Base-by-base conservation (phyloP, 2,113 vertebrate species). In the Glaucomys volans region DNA sequence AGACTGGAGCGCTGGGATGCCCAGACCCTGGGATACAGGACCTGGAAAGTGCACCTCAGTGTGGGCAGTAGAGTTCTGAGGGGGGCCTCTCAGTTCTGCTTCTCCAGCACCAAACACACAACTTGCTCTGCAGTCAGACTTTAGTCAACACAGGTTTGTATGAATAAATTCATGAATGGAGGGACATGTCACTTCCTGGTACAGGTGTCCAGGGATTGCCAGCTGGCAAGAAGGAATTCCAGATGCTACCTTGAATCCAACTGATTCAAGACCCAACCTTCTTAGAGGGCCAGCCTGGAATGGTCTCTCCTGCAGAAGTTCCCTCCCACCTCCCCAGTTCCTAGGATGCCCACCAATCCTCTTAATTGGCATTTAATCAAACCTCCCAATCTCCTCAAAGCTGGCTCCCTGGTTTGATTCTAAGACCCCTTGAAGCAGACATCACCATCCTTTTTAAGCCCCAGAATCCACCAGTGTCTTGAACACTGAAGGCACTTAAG, bases 161-260 rank as follows among this genome's bases (percentile, higher is more conserved):
- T 59, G 94, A 96, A 83, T 82, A 74, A 74, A 94, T 80, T 82
- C 79, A 80, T 64, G 83, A 93, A 91, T 85, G 86, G 83, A 69
- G 40, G 54, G 66, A 89, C 94, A 74, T 37, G 79, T 54, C 47
- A 30, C 35, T 85, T 85, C n/a, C 86, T 94, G 96, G 90, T 83
- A 79, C 67, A 75, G 77, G 67, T 88, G 89, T 92, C 81, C 42
- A 80, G 37, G 24, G 52, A 77, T 52, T 92, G 87, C 28, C 66
- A 95, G 79, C 54, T 91, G 89, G 92, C 87, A 95, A 87, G 57
- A 93, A 92, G 52, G 62, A 35, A 85, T 47, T 75, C 52, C 77
- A 62, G 59, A 52, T 90, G 84, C 54, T 72, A 96, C 18, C 30
- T 47, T 30, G 74, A 59, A 64, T 92, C 47, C 47, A 81, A 59